Evolutionary conservation across 2,113 vertebrate species (phyloP).

Genomic region (Rhynchomys soricoides): DNA sequence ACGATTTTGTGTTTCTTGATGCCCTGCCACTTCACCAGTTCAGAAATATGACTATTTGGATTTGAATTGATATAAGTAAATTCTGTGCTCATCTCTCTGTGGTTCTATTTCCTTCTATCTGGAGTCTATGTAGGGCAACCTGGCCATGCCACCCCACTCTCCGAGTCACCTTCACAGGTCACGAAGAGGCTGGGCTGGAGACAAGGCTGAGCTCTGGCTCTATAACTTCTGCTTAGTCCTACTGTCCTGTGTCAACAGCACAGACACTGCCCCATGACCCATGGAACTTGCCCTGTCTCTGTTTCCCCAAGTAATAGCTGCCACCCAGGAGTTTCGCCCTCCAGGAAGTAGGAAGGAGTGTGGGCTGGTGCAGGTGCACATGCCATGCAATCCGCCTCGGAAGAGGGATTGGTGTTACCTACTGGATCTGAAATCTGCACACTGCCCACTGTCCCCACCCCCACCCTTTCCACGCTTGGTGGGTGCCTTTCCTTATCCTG

Average conservation of each 20-base stretch:
- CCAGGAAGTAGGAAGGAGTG: neutral
- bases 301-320: neutral
- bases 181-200: neutral
- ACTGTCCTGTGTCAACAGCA: neutral
- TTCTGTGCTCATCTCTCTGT: too few species aligned
- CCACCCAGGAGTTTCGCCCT: neutral
- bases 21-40: too few species aligned
- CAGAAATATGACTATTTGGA: too few species aligned
- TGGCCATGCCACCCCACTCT: neutral
- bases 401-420: neutral
- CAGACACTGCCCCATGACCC: neutral
- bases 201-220: neutral
- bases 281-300: neutral
- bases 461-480: fast-evolving
- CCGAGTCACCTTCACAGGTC: neutral
- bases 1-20: too few species aligned
- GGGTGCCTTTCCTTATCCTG: neutral
- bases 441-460: neutral
- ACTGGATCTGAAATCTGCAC: neutral
- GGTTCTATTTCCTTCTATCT: too few species aligned
- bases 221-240: neutral
- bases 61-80: too few species aligned
- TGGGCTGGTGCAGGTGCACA: neutral
- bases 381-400: too few species aligned
- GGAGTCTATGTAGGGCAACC: neutral